Percentiles rank a stretch among this genome's conserved stretches.
These are phyloP conservation scores for Sclerurus mexicanus DNA, from an alignment of 2,113 vertebrate species.

Conservation along the genomic window DNA sequence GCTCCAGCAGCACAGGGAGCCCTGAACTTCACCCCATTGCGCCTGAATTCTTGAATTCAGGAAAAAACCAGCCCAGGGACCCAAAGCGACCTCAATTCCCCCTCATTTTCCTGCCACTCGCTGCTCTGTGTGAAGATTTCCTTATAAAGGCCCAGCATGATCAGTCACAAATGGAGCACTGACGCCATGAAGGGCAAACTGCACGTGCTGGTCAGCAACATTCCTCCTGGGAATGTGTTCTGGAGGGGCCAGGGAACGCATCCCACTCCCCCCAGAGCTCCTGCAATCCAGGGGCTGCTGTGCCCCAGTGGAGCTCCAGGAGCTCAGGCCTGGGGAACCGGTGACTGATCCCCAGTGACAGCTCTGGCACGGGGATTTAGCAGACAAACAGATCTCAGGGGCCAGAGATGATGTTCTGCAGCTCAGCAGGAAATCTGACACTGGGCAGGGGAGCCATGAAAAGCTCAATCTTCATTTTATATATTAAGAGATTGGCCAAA, in stretches of 20 bases:
- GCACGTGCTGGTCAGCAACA: rapidly evolving
- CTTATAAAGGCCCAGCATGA: neutral
- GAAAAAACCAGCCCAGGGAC: neutral
- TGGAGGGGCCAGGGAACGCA: neutral
- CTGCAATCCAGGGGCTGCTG: neutral
- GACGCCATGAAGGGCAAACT: neutral
- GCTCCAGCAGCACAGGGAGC: neutral
- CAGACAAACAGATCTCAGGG: neutral
- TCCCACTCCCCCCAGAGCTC: neutral
- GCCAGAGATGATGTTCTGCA: neutral
- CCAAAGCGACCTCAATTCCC: neutral
- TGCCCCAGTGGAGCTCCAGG: neutral
- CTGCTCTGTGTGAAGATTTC: neutral
- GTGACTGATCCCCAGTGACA: rapidly evolving
- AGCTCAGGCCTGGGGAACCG: neutral
- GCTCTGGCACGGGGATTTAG: neutral
- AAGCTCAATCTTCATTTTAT: neutral
- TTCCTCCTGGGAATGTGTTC: neutral
- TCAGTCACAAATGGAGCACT: neutral
- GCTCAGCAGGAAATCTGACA: neutral
- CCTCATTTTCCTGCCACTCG: neutral
- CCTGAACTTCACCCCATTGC: rapidly evolving
- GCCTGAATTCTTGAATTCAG: neutral
- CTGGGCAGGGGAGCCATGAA: neutral
- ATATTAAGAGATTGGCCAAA: neutral